Conservation (phyloP, 35 echinoderm and acorn worm species). For the Apostichopus parvimensis region DNA sequence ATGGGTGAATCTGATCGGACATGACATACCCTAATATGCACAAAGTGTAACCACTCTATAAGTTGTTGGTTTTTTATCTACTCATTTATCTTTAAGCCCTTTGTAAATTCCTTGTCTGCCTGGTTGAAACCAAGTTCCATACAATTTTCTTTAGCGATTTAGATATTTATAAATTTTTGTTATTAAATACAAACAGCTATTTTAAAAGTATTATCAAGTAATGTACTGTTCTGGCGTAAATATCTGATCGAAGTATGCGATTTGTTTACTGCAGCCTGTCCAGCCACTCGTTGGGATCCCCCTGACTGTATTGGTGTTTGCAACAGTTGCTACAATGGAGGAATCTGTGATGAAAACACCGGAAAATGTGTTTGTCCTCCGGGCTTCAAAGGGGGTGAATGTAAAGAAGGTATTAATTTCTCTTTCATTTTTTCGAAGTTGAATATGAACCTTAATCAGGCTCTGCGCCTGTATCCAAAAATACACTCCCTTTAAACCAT, state of each 20-base stretch:
- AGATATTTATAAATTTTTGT: not conserved
- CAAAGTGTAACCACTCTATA: too few relatives aligned
- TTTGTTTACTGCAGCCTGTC: constrained; percentile 14
- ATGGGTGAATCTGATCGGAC: too few relatives aligned
- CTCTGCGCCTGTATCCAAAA: too few relatives aligned
- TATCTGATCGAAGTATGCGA: not conserved
- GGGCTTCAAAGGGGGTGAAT: constrained; percentile 66
- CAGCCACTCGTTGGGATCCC: constrained; percentile 27
- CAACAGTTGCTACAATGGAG: constrained; percentile 76
- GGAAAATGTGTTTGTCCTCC: constrained; percentile 74
- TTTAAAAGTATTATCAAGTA: not conserved
- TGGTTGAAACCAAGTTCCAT: too few relatives aligned
- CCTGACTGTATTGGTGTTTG: constrained; percentile 55
- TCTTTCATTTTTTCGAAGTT: too few relatives aligned
- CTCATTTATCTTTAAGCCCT: too few relatives aligned
- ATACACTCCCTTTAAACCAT: too few relatives aligned
- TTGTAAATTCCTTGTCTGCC: too few relatives aligned
- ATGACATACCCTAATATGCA: too few relatives aligned
- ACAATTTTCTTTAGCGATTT: too few relatives aligned
- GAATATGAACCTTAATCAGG: too few relatives aligned
- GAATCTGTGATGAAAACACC: constrained; percentile 72
- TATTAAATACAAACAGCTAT: not conserved
- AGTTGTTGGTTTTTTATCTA: too few relatives aligned
- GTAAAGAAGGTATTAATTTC: constrained; percentile 47
- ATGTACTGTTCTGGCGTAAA: not conserved